Conservation (phyloP, 2,888 invertebrate genomes). For the Tiphia femorata region DNA sequence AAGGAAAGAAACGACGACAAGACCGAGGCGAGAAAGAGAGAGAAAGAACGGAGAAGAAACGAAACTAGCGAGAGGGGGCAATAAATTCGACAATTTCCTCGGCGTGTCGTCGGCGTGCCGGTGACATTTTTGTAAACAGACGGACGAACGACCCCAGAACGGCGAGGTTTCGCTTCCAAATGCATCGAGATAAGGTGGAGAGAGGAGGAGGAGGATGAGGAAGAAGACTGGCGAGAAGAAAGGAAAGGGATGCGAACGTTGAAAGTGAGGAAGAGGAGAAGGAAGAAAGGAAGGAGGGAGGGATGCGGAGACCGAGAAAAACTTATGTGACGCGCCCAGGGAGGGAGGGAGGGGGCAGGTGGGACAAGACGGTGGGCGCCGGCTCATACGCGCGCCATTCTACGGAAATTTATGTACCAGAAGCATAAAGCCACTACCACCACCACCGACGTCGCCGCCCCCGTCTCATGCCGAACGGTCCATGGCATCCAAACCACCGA, state of each 20-base stretch:
- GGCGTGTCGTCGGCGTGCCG: conserved; percentile 27
- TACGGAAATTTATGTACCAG: conserved; percentile 59
- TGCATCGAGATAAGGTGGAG: too few species aligned
- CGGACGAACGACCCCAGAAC: conserved; percentile 19
- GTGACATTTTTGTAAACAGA: conserved; percentile 42
- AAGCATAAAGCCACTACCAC: conserved; percentile 56
- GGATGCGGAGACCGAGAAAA: conserved; percentile 19
- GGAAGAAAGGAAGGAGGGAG: conserved; percentile 7
- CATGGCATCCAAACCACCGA: conserved; percentile 48
- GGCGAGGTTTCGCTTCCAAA: conserved; percentile 2
- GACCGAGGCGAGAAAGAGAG: too few species aligned
- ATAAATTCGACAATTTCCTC: conserved; percentile 50
- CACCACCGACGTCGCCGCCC: neutral
- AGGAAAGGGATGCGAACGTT: neutral
- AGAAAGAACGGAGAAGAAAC: too few species aligned
- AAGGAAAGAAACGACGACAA: too few species aligned
- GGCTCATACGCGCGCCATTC: conserved; percentile 53
- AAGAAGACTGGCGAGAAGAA: neutral
- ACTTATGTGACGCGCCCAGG: conserved; percentile 24
- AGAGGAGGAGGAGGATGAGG: neutral
- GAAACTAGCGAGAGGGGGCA: conserved; percentile 3
- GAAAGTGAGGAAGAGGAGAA: conserved; percentile 2
- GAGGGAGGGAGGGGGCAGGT: conserved; percentile 45
- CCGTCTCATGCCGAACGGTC: conserved; percentile 25
- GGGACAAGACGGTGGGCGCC: conserved; percentile 46